Percentiles rank a stretch among this genome's conserved stretches.
These are phyloP conservation scores for Parapristionchus giblindavisi DNA, from an alignment of 2,888 invertebrate species.

Conservation along the genomic window DNA sequence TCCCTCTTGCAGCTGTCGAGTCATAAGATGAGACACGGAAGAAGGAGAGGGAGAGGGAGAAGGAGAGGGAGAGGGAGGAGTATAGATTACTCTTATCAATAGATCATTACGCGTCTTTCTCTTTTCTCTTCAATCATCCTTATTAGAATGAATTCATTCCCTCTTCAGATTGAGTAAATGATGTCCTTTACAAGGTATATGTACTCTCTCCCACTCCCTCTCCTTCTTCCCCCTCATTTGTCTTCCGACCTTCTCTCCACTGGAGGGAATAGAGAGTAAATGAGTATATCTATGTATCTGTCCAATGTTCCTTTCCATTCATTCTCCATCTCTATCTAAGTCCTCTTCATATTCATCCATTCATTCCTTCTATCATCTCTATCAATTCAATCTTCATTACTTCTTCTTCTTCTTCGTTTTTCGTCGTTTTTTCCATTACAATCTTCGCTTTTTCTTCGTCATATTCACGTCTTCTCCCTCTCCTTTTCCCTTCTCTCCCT, in stretches of 20 bases:
- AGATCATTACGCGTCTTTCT: too few species aligned
- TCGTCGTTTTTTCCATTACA: neutral
- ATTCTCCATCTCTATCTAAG: neutral
- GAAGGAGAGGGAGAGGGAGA: constrained; percentile 11
- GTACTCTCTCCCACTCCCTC: constrained; percentile 1
- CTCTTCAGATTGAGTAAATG: too few species aligned
- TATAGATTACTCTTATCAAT: neutral
- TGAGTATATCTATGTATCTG: too few species aligned
- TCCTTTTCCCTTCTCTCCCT: neutral
- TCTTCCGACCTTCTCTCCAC: neutral
- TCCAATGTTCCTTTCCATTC: neutral
- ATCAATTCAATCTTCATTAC: neutral
- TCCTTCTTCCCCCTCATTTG: neutral
- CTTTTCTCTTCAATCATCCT: too few species aligned
- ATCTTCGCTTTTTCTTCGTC: neutral
- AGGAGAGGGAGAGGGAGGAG: neutral
- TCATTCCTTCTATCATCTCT: neutral
- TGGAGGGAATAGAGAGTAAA: too few species aligned
- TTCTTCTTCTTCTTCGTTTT: neutral
- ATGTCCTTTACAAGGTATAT: too few species aligned
- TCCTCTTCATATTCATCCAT: neutral
- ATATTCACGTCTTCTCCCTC: neutral
- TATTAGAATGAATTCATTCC: too few species aligned
- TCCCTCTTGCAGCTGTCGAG: neutral
- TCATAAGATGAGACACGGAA: constrained; percentile 3